Evolutionary conservation across 2,113 vertebrate genomes (phyloP), one percentile per base, ranked within the genome.

Genomic region (Triplophysa dalaica): DNA sequence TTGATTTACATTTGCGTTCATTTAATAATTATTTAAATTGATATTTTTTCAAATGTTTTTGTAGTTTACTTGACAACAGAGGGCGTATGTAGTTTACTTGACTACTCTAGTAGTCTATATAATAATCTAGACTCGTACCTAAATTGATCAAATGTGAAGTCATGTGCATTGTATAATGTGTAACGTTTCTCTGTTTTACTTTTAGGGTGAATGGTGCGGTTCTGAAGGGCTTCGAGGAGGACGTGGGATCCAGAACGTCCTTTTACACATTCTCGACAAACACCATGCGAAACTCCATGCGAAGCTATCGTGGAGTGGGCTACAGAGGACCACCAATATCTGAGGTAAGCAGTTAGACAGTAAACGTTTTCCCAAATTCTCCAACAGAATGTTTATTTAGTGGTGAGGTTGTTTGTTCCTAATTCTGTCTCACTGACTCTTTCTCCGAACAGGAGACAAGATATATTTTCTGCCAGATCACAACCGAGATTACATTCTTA

Each of bases 261-360:
- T 91, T 93, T 81, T 95, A 94, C 84, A 92, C 87, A 0, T 95
- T 95, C 87, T 94, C 93, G 81, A 93, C 93, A 60, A 95, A 95
- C 86, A 95, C 94, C 0, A 3, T 95, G 75, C 84, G 85, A 78
- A 95, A 95, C 88, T 94, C 94, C 3, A 82, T 94, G 43, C 7
- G 4, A 43, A 88, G 67, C 61, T 95, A 95, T 38, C 21, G 64
- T 0, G 0, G 12, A 0, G 2, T 2, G 0, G 94, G 94, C 0
- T 95, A 88, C 81, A 50, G 0, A 14, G 80, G 87, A 0, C 90
- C 90, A 0, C 94, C 94, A 0, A 0, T 58, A 38, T 87, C 88
- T 1, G 17, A 83, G 80, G 92, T 94, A 82, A 69, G 3, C 9
- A 41, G 10, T 5, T 60, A 6, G 8, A 65, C 16, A 16, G 33